These are phyloP conservation scores for Danionella dracula DNA, from an alignment of 2,797 vertebrate genomes.

Conservation along the genomic window DNA sequence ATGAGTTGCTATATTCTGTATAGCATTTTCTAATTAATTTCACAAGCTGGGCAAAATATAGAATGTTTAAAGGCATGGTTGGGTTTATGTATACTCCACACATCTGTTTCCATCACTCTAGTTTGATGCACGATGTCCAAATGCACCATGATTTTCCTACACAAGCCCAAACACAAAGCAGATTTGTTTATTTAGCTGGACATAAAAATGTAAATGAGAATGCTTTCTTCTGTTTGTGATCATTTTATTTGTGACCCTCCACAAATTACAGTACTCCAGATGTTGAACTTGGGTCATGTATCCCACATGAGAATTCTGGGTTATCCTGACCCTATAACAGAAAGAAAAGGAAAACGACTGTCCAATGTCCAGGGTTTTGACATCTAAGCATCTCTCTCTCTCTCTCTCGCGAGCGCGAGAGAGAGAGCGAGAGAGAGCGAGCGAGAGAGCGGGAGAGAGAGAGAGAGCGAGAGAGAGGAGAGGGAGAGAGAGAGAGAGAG, in stretches of 20 bases:
- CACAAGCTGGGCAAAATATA: background rate
- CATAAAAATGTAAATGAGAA: conserved; percentile 35
- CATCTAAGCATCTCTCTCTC: too few relatives aligned
- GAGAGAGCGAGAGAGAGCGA: too few relatives aligned
- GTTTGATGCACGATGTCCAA: conserved; percentile 27
- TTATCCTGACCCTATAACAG: conserved; percentile 42
- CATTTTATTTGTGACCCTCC: conserved; percentile 22
- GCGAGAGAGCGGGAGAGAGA: too few relatives aligned
- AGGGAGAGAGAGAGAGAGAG: too few relatives aligned
- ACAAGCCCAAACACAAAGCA: conserved; percentile 25
- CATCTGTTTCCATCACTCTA: conserved; percentile 5
- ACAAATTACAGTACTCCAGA: conserved; percentile 24
- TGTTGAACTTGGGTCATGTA: conserved; percentile 30
- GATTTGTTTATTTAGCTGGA: conserved; percentile 33
- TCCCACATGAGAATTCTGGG: conserved; percentile 30
- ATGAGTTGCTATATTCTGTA: too few relatives aligned
- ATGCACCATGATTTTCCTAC: conserved; percentile 27
- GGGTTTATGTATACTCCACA: background rate
- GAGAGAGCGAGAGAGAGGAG: too few relatives aligned
- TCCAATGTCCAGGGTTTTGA: conserved; percentile 38
- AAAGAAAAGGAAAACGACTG: conserved; percentile 36
- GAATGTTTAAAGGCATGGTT: background rate
- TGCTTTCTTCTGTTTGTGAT: conserved; percentile 32
- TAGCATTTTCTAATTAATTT: too few relatives aligned
- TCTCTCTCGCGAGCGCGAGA: too few relatives aligned